These are phyloP conservation scores for Teleiodes luculella DNA, from an alignment of 2,888 invertebrate genomes.

Conservation along the genomic window DNA sequence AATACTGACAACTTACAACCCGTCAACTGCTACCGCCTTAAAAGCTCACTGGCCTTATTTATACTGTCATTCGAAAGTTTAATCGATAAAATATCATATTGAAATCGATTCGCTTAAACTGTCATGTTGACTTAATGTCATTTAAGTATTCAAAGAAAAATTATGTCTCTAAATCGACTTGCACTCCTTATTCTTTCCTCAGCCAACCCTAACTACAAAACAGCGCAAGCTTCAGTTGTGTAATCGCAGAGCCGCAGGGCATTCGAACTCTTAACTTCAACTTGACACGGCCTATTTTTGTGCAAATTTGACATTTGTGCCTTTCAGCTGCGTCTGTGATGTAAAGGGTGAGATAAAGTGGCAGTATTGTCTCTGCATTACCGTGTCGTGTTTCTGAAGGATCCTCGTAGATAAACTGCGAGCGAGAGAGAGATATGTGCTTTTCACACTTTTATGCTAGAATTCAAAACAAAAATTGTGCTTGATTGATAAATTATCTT, in stretches of 20 bases:
- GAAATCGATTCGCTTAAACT: too few relatives aligned
- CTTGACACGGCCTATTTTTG: slow-evolving; percentile 73
- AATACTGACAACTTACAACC: not conserved
- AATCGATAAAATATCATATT: not conserved
- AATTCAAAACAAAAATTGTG: too few relatives aligned
- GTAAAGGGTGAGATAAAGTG: slow-evolving; percentile 3
- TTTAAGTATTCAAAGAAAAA: not conserved
- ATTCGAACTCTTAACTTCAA: slow-evolving; percentile 65
- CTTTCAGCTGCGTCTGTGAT: slow-evolving; percentile 30
- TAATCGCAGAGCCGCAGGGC: slow-evolving; percentile 61
- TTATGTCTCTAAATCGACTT: too few relatives aligned
- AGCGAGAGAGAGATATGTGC: not conserved
- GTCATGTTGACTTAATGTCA: not conserved
- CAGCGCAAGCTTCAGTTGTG: slow-evolving; percentile 49
- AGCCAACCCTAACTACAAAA: slow-evolving; percentile 44
- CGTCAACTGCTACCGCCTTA: not conserved
- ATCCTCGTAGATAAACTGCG: too few relatives aligned
- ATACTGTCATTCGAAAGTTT: not conserved
- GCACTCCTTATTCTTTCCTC: not conserved
- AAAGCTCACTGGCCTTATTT: not conserved
- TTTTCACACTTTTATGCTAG: not conserved
- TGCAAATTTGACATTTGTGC: slow-evolving; percentile 60
- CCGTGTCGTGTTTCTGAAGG: not conserved
- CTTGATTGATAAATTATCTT: too few relatives aligned
- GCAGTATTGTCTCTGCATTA: slow-evolving; percentile 1